Base-by-base conservation (phyloP, 2,888 invertebrate species). In the Adelphocoris suturalis region DNA sequence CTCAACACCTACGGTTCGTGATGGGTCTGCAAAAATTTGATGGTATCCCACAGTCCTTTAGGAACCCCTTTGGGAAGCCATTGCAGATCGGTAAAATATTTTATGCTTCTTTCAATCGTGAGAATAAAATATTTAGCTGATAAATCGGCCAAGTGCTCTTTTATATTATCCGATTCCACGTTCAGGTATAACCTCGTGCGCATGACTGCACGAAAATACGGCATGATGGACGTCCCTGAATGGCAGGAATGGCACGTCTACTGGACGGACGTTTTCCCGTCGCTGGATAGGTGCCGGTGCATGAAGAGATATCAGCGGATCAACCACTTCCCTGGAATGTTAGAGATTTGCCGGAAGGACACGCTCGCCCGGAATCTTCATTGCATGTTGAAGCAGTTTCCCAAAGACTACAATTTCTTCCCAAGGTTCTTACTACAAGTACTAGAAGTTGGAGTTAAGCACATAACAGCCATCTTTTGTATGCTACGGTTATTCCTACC, bases 311-410 rank as follows among this genome's bases (percentile, higher is more conserved):
- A 93, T 61, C 97, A 98, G 94, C 96, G 97, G 93, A 97, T 98
- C 91, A 98, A 98, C 93, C 98, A 98, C 94, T 98, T 98, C 93
- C 98, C 98, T 0, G 97, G 97, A 86, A 97, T 97, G 97, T 94
- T 95, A 92, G 97, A 97, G 93, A 97, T 97, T 91, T 97, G 97
- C 94, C 95, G 98, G 91, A 98, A 98, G 93, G 98, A 98, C 94
- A 94, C 97, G 87, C 94, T 98, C 48, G 97, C 98, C 0, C 95
- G 98, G 90, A 98, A 98, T 94, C 94, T 98, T 90, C 98, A 97
- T 93, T 95, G 98, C 92, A 98, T 98, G 98, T 95, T 96, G 91
- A 96, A 97, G 93, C 94, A 97, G 89, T 98, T 97, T 93, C 97
- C 98, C 0, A 96, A 96, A 92, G 98, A 98, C 91, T 98, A 98